A percentile compares a stretch with the other conserved stretches of the same genome.
phyloP scores from a whole-genome alignment of 2,113 vertebrate genomes.

The Bubo blakistoni region DNA sequence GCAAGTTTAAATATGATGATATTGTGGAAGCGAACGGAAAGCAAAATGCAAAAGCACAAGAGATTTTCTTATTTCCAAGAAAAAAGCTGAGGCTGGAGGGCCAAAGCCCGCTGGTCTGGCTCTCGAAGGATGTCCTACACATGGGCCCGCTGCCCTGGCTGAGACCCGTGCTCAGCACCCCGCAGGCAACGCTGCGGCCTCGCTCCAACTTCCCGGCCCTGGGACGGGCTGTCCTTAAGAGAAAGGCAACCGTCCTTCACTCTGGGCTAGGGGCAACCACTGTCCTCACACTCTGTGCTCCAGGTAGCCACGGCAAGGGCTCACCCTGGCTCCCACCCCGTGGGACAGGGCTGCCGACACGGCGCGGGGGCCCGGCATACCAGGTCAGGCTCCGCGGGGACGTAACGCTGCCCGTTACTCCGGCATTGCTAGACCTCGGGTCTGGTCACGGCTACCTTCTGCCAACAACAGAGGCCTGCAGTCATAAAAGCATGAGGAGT shows the following conservation, averaged over 20 bases:
- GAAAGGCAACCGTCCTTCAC: too few relatives aligned
- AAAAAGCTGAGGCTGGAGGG: too few relatives aligned
- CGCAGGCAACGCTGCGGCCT: not conserved
- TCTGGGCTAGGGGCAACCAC: too few relatives aligned
- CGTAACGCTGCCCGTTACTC: accelerated
- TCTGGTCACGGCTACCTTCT: not conserved
- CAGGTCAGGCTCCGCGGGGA: not conserved
- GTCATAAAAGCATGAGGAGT: accelerated
- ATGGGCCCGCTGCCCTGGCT: accelerated
- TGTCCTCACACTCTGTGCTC: not conserved
- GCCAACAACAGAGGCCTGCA: too few relatives aligned
- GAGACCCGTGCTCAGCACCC: accelerated
- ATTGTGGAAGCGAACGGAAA: not conserved
- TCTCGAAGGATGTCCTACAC: accelerated
- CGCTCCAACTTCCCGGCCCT: accelerated
- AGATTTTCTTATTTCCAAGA: not conserved
- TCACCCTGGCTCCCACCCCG: too few relatives aligned
- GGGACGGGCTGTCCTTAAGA: not conserved
- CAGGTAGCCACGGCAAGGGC: not conserved
- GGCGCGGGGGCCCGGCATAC: accelerated
- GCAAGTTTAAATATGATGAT: not conserved
- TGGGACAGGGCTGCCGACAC: too few relatives aligned
- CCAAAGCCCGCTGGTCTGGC: accelerated
- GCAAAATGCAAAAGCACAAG: not conserved
- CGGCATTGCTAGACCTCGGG: not conserved